Evolutionary conservation across 2,888 invertebrate genomes (phyloP), one percentile per base, ranked within the genome.

Genomic region (Augiades crinisus): DNA sequence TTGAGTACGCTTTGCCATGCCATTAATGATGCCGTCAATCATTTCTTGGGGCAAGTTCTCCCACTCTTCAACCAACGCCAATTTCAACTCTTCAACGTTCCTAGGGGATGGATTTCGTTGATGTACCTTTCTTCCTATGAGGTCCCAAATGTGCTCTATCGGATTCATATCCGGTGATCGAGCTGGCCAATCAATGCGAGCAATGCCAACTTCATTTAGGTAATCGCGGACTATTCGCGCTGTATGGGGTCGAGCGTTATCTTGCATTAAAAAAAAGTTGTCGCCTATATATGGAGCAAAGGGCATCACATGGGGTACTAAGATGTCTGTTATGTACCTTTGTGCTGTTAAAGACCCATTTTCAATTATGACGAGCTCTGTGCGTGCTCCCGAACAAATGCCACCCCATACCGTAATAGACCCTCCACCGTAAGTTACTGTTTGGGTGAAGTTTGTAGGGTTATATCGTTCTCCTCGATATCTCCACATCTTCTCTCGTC

Each of bases 381-480:
- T 34, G n/a, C 7, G 34, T 8, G 34, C 34, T 17, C 8, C 34
- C 16, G 12, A 16, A 34, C 7, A 16, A 8, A 16, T 16, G 4
- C 34, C 34, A 12, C 34, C 34, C 34, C 16, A 34, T 8, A 34
- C 34, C 34, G 16, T 34, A 34, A 34, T n/a, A 5, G 34, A 34
- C 8, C 34, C 34, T 2, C 34, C 34, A 14, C 14, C 34, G 16
- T 34, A 34, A 8, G 34, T 16, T 12, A 16, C 34, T 34, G 14
- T 34, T 7, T 8, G 7, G 3, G 3, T n/a, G n/a, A 34, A 16
- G 8, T 16, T 34, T 5, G 16, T n/a, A 7, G 10, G 14, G 5
- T 5, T 17, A 8, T 34, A 16, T 2, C 34, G 16, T 17, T 34
- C 34, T 34, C 16, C 34, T 17, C 5, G 3, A 12, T 12, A 12